phyloP scores from a whole-genome alignment of 2,888 invertebrate genomes.

The Andrena trimmerana region DNA sequence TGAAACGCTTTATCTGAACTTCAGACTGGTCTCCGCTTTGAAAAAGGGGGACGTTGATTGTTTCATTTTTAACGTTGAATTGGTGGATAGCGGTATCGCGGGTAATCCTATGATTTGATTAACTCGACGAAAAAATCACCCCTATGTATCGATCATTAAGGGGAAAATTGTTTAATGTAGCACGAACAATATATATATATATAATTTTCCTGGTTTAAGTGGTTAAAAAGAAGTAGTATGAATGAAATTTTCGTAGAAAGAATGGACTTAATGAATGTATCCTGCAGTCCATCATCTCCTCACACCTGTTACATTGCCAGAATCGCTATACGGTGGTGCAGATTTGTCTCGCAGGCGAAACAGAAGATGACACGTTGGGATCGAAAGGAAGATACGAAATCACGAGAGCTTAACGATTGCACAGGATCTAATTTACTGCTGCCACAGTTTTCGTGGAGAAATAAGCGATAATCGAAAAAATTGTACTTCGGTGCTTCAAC shows the following conservation, averaged over 20 bases:
- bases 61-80: too few relatives aligned
- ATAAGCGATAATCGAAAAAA: slow-evolving; percentile 8
- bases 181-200: background rate
- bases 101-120: too few relatives aligned
- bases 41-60: too few relatives aligned
- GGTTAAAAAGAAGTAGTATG: background rate
- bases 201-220: background rate
- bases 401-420: too few relatives aligned
- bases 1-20: background rate
- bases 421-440: background rate
- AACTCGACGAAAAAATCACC: too few relatives aligned
- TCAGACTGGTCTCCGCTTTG: too few relatives aligned
- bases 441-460: background rate
- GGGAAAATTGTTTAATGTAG: background rate
- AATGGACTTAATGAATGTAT: slow-evolving; percentile 25
- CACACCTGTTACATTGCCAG: slow-evolving; percentile 62
- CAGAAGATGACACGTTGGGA: background rate
- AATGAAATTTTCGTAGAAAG: slow-evolving; percentile 9
- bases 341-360: background rate
- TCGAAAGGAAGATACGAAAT: background rate
- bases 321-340: slow-evolving; percentile 29
- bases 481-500: background rate
- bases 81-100: too few relatives aligned
- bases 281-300: slow-evolving; percentile 12
- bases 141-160: background rate